These are phyloP conservation scores for Eueremaeus valkanovi DNA, from an alignment of 2,888 invertebrate genomes.

Conservation along the genomic window DNA sequence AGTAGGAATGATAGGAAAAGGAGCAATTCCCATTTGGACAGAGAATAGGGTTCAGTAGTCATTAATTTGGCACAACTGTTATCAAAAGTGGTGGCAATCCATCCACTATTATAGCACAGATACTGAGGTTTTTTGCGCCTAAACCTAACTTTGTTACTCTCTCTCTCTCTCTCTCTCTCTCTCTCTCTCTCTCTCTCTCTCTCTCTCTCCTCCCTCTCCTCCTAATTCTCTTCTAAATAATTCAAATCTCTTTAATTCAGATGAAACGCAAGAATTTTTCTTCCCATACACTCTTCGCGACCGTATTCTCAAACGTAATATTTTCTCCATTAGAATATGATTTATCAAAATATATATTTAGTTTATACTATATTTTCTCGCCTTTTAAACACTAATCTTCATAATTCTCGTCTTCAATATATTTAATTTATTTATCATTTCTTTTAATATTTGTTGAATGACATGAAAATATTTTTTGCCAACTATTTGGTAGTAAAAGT, in stretches of 20 bases:
- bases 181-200: neutral
- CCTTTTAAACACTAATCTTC: no score
- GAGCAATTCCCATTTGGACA: conserved; percentile 16
- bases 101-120: neutral
- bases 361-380: no score
- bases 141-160: neutral
- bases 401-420: neutral
- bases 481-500: no score
- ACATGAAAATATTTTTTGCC: no score
- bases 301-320: neutral
- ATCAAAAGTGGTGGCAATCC: conserved; percentile 23
- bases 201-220: neutral
- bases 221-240: neutral
- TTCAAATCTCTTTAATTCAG: conserved; percentile 12
- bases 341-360: neutral
- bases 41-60: conserved; percentile 11
- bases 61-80: conserved; percentile 29
- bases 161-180: neutral
- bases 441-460: no score
- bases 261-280: neutral
- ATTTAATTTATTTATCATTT: no score
- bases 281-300: neutral
- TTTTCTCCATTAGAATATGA: neutral
- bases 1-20: neutral
- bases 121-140: neutral